Percentiles rank a stretch among this genome's conserved stretches.
These are phyloP conservation scores for Cephalopterus ornatus DNA, from an alignment of 2,113 vertebrate species.

Conservation along the genomic window DNA sequence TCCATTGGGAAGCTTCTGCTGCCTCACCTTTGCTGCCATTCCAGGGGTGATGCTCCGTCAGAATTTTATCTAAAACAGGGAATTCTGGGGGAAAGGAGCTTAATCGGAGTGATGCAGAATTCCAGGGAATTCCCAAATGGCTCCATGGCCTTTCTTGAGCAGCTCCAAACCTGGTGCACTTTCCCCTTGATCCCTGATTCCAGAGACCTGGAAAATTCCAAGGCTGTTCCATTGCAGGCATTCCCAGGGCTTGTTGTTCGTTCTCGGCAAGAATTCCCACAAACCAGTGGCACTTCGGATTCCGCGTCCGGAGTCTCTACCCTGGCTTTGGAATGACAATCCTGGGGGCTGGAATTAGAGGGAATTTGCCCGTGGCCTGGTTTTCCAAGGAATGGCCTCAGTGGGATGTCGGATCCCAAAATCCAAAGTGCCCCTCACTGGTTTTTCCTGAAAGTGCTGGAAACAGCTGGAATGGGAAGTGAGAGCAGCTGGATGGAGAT, in stretches of 20 bases:
- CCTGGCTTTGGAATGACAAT: accelerated
- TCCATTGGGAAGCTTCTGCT: not conserved
- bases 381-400: not conserved
- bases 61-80: too few species aligned
- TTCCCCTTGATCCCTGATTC: not conserved
- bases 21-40: too few species aligned
- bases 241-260: not conserved
- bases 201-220: not conserved
- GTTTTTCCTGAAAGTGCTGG: not conserved
- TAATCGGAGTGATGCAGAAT: not conserved
- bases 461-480: not conserved
- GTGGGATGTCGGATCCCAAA: accelerated
- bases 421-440: accelerated
- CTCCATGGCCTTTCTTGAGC: not conserved
- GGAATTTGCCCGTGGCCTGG: not conserved
- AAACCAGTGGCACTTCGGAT: not conserved
- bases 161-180: not conserved
- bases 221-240: not conserved
- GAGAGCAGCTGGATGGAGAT: not conserved
- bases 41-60: too few species aligned
- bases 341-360: not conserved
- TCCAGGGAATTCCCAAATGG: not conserved
- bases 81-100: not conserved
- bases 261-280: not conserved
- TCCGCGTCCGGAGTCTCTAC: not conserved